Evolutionary conservation across 2,888 invertebrate genomes (phyloP).

Genomic region (Entomobrya multifasciata): DNA sequence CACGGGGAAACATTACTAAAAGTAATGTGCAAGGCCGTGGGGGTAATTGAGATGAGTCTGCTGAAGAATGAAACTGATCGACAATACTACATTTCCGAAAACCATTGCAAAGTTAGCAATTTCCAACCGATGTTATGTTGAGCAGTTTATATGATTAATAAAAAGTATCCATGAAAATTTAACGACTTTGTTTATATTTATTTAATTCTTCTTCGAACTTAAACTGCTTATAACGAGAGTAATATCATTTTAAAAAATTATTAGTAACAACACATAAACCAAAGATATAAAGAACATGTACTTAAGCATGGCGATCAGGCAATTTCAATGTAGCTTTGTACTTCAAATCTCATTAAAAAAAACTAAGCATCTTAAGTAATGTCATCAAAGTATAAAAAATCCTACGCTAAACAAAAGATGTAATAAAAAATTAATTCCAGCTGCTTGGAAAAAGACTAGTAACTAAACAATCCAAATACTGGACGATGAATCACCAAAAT

Average conservation of each 20-base stretch:
- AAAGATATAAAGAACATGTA: background rate
- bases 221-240: background rate
- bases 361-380: background rate
- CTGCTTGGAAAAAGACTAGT: conserved; percentile 63
- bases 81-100: too few relatives aligned
- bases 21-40: background rate
- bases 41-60: too few relatives aligned
- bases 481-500: conserved; percentile 1
- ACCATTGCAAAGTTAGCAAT: too few relatives aligned
- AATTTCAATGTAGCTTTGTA: conserved; percentile 40
- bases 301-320: background rate
- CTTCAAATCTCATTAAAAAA: conserved; percentile 25
- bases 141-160: too few relatives aligned
- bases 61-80: too few relatives aligned
- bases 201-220: background rate
- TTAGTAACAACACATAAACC: background rate
- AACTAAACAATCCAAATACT: conserved; percentile 54
- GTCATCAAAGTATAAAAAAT: background rate
- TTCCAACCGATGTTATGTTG: too few relatives aligned
- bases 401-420: background rate
- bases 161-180: conserved; percentile 42
- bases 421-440: conserved; percentile 22
- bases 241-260: background rate
- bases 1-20: background rate
- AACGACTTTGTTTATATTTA: conserved; percentile 23